Conservation (phyloP, 2,797 vertebrate species). For the Acanthornis magna region DNA sequence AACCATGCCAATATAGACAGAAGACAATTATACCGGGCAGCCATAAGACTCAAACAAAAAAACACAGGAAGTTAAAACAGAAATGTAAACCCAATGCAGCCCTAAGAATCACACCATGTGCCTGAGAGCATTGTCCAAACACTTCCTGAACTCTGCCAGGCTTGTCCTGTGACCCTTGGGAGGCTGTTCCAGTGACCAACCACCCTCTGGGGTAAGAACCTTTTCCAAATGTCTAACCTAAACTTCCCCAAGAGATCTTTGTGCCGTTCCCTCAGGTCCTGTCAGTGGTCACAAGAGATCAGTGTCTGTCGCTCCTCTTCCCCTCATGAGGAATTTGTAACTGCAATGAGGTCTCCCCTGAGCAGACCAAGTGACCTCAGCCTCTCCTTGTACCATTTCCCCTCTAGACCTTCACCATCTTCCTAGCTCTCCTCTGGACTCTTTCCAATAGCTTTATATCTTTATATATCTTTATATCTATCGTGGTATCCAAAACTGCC, state of each 20-base stretch:
- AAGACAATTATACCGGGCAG: not conserved
- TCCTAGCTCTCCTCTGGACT: no score
- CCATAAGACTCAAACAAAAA: not conserved
- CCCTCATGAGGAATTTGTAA: not conserved
- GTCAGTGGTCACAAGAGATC: not conserved
- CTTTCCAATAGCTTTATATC: not conserved
- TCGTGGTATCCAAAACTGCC: not conserved
- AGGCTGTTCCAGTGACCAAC: not conserved
- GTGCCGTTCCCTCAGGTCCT: accelerated
- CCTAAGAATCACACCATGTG: not conserved
- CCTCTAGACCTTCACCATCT: not conserved
- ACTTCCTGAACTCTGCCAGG: not conserved
- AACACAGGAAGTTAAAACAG: not conserved
- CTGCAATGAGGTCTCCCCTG: not conserved
- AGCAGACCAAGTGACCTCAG: not conserved
- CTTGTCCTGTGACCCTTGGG: not conserved
- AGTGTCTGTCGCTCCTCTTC: not conserved
- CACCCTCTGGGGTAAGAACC: not conserved
- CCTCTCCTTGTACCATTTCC: accelerated
- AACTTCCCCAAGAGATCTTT: not conserved
- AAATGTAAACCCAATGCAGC: not conserved
- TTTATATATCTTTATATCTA: no score
- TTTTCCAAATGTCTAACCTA: not conserved
- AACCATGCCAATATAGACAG: not conserved
- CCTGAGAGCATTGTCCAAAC: not conserved